Conservation (phyloP, 2,888 invertebrate species). For the Spodoptera littoralis region DNA sequence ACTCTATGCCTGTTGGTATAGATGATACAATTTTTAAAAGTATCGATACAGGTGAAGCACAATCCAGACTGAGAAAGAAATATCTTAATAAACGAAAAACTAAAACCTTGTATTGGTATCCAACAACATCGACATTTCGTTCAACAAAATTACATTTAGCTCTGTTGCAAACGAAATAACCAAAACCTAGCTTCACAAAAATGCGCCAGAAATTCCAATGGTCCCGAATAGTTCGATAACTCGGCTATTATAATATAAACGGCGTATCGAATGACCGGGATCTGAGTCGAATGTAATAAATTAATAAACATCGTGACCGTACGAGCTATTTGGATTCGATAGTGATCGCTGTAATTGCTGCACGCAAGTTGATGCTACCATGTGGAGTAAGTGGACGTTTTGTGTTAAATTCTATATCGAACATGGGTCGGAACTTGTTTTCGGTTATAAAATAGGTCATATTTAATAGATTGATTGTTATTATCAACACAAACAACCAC, state of each 20-base stretch:
- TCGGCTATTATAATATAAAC: constrained; percentile 48
- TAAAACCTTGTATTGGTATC: no score
- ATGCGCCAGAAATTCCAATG: constrained; percentile 26
- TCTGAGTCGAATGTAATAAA: constrained; percentile 60
- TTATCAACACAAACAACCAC: no score
- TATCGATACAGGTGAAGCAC: no score
- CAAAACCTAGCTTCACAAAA: constrained; percentile 10
- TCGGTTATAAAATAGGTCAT: constrained; percentile 5
- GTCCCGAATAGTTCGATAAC: constrained; percentile 28
- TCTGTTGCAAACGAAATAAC: background rate
- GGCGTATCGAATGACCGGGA: constrained; percentile 57
- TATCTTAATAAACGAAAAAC: no score
- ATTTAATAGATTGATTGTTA: no score
- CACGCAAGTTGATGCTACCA: constrained; percentile 55
- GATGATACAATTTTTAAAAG: no score
- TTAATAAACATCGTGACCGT: constrained; percentile 57
- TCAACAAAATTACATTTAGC: background rate
- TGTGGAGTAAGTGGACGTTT: constrained; percentile 28
- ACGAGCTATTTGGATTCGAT: constrained; percentile 50
- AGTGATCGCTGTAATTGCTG: constrained; percentile 56
- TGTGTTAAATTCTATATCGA: constrained; percentile 13
- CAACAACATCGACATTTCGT: no score
- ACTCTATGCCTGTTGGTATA: no score
- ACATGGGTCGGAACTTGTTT: constrained; percentile 1
- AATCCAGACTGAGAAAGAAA: no score